Evolutionary conservation across 2,888 invertebrate species (phyloP).

Genomic region (Nemotelus pantherinus): DNA sequence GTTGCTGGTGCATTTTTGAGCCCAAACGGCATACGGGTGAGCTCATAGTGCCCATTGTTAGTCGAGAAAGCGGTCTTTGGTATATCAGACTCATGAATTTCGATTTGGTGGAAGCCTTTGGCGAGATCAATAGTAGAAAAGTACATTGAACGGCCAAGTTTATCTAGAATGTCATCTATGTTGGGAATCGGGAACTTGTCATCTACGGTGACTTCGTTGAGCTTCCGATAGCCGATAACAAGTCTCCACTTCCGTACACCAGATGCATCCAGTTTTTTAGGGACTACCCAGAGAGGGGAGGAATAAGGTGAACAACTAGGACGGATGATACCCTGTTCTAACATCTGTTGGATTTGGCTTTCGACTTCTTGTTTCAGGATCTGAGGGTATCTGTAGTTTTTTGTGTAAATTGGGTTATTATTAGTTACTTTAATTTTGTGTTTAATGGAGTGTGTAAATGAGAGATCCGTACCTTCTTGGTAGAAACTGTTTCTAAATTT

Average conservation of each 20-base stretch:
- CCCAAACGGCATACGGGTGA: slow-evolving; percentile 46
- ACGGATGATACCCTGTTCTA: too few relatives aligned
- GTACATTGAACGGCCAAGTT: slow-evolving; percentile 44
- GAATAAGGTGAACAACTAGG: slow-evolving; percentile 11
- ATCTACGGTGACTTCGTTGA: slow-evolving; percentile 23
- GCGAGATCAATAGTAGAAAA: slow-evolving; percentile 36
- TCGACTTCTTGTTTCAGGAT: slow-evolving; percentile 17
- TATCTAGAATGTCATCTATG: slow-evolving; percentile 43
- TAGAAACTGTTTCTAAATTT: background rate
- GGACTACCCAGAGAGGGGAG: slow-evolving; percentile 25
- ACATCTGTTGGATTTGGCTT: background rate
- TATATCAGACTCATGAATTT: slow-evolving; percentile 5
- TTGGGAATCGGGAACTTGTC: slow-evolving; percentile 28
- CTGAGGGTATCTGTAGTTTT: slow-evolving; percentile 32
- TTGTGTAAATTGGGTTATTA: slow-evolving; percentile 12
- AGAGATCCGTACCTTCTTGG: background rate
- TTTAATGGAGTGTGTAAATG: background rate
- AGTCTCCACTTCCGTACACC: slow-evolving; percentile 32
- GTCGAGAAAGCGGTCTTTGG: slow-evolving; percentile 55
- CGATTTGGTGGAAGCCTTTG: slow-evolving; percentile 46
- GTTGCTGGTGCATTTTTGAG: slow-evolving; percentile 48
- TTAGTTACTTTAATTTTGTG: background rate
- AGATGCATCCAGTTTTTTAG: slow-evolving; percentile 9
- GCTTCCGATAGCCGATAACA: slow-evolving; percentile 15
- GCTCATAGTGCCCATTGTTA: slow-evolving; percentile 46